phyloP scores from a whole-genome alignment of 2,797 vertebrate species.

The Neosilurus mollespiculum region DNA sequence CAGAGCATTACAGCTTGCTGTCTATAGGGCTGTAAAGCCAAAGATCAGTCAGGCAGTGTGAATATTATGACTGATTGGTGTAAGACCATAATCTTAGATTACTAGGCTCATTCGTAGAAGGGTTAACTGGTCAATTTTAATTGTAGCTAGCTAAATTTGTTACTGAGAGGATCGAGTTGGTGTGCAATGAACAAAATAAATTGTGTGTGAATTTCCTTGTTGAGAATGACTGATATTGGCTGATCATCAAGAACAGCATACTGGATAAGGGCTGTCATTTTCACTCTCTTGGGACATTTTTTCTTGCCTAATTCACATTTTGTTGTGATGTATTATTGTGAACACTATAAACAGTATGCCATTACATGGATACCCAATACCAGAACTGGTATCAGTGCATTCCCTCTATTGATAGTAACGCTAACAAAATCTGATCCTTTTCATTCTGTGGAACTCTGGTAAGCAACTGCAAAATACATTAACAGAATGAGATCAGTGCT shows the following conservation, averaged over 20 bases:
- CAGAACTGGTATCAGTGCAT: not conserved
- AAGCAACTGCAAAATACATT: constrained; percentile 21
- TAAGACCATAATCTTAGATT: not conserved
- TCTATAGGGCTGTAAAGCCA: too few species aligned
- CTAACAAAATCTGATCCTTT: not conserved
- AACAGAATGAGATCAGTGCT: constrained; percentile 20
- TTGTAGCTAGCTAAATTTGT: too few species aligned
- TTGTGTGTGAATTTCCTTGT: too few species aligned
- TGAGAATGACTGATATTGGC: not conserved
- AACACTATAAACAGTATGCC: not conserved
- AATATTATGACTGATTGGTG: too few species aligned
- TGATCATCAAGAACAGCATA: not conserved
- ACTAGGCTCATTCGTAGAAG: not conserved
- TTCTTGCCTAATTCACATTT: not conserved
- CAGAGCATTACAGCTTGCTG: too few species aligned
- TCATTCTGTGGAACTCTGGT: not conserved
- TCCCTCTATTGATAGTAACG: not conserved
- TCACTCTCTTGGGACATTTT: not conserved
- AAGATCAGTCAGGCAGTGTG: too few species aligned
- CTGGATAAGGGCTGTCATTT: not conserved
- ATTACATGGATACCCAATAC: not conserved
- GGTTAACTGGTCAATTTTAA: not conserved
- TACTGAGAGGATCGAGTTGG: not conserved
- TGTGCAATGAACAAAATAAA: not conserved
- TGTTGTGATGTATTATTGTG: too few species aligned